Evolutionary conservation across 1,140 invertebrate species (phyloP), one percentile per base, ranked within the genome.

Genomic region (Pachyrhynchus sulphureomaculatus): DNA sequence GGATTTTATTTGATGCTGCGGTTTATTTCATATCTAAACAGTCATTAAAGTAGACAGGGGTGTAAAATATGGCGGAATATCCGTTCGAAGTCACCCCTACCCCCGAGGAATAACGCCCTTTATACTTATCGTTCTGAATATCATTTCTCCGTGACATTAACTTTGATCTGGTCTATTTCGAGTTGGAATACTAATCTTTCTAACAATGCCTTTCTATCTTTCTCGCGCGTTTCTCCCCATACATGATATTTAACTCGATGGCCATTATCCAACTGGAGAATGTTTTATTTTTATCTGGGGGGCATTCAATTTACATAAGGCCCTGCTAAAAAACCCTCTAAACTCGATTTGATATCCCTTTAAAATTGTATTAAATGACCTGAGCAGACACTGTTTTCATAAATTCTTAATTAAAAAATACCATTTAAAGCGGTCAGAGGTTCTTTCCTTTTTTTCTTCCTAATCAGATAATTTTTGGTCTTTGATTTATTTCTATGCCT

Each of bases 21-120:
- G 57, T 42, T 51, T 60, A 60, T 60, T 51, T 36, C 55, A 49
- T 60, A 51, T 51, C 45, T 10, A 60, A 60, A 60, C 57, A 60
- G 47, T 49, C 47, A 51, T 60, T 51, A 51, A 33, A 60, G 21
- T 60, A 29, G 57, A 60, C 57, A 60, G 20, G 57, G 57, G 57
- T 60, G 24, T 60, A 60, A 60, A 51, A 60, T 60, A 52, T 49
- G 57, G 24, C 21, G 41, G 33, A 51, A 32, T 51, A 60, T 60
- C 45, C 45, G 55, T 48, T 58, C 32, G 13, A 33, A 58, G 20
- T 48, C 32, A 44, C 20, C 48, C 24, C 21, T 47, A 49, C 15
- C 41, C 41, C 24, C 2, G 5, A 36, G 37, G 39, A 33, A 56
- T 42, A 34, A 24, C 15, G n/a, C 12, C 13, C 24, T 51, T 39